phyloP scores from a whole-genome alignment of 2,113 vertebrate species.

The Erpornis zantholeuca region DNA sequence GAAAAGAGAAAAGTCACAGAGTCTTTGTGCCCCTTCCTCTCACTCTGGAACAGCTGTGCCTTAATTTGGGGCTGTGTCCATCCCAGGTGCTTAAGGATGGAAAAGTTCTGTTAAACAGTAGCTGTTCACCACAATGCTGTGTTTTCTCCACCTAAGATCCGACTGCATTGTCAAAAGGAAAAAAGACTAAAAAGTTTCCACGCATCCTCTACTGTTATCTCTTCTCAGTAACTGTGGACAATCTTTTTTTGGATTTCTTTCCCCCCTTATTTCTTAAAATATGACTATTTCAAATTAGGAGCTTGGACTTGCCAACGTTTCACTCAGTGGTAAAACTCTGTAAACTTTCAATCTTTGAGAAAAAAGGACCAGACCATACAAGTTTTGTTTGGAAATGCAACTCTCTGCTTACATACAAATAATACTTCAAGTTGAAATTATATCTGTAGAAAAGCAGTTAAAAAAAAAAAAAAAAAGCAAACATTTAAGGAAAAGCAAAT shows the following conservation, averaged over 20 bases:
- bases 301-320: neutral
- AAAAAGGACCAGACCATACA: neutral
- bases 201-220: neutral
- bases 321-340: neutral
- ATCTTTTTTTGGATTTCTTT: neutral
- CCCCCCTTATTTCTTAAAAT: neutral
- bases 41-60: fast-evolving
- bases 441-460: neutral
- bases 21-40: neutral
- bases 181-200: neutral
- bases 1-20: neutral
- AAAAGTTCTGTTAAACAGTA: neutral
- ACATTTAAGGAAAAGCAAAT: neutral
- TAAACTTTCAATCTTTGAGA: neutral
- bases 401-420: neutral
- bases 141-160: fast-evolving
- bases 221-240: neutral
- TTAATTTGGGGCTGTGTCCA: neutral
- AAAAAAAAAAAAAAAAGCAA: too few relatives aligned
- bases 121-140: neutral
- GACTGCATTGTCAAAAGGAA: too few relatives aligned
- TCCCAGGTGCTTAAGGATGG: neutral
- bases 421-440: neutral
- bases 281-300: neutral
- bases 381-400: neutral